Conservation (phyloP, 2,888 invertebrate species). For the Invenusta paracnida region DNA sequence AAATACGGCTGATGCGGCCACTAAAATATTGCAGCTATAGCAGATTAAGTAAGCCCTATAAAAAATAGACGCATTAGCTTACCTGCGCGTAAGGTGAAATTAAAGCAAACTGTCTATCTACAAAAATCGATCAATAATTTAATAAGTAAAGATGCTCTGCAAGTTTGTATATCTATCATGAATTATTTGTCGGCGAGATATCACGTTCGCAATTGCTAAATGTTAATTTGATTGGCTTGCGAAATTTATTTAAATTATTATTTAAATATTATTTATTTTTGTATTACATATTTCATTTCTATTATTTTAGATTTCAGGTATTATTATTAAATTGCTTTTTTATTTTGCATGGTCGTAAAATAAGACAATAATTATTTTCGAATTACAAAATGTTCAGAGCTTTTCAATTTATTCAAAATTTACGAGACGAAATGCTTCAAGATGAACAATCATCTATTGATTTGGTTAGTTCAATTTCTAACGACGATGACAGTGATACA, state of each 20-base stretch:
- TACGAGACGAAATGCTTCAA: neutral
- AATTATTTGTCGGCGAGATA: neutral
- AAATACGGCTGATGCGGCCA: neutral
- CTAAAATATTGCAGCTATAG: constrained; percentile 21
- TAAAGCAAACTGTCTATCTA: constrained; percentile 9
- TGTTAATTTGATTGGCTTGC: constrained; percentile 7
- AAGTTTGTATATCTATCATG: too few species aligned
- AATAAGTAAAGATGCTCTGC: constrained; percentile 16
- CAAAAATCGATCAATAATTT: constrained; percentile 16
- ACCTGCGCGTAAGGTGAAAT: neutral
- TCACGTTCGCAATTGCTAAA: constrained; percentile 9
- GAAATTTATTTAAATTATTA: constrained; percentile 3
- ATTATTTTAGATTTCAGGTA: neutral
- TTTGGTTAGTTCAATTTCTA: neutral
- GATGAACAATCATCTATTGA: neutral
- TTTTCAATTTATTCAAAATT: neutral
- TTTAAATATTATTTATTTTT: too few species aligned
- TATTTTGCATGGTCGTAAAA: constrained; percentile 21
- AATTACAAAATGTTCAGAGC: constrained; percentile 25
- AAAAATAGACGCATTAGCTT: constrained; percentile 5
- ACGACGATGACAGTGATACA: too few species aligned
- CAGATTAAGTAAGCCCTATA: neutral
- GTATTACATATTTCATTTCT: too few species aligned
- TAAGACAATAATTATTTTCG: too few species aligned
- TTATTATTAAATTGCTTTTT: constrained; percentile 9